Conservation (phyloP, 2,113 vertebrate genomes). For the Mesoclemmys tuberculata region DNA sequence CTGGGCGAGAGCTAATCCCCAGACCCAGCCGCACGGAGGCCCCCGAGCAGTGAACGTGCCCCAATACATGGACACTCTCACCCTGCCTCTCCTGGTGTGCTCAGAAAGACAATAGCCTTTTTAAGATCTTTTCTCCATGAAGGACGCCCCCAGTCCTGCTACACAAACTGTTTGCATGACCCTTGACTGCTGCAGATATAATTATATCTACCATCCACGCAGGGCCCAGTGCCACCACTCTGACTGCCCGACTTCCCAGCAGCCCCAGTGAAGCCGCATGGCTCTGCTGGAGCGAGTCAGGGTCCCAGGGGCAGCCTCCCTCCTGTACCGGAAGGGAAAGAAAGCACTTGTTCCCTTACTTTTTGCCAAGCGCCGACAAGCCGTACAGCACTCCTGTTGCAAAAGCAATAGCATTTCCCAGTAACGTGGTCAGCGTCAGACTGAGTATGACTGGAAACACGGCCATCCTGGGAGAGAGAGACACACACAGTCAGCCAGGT, state of each 20-base stretch:
- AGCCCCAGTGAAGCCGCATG: background rate
- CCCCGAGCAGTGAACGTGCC: too few species aligned
- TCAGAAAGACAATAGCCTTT: background rate
- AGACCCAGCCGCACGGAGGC: background rate
- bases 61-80: background rate
- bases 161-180: background rate
- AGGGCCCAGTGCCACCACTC: background rate
- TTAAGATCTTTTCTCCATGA: background rate
- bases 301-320: background rate
- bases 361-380: conserved; percentile 92
- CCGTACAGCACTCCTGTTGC: conserved; percentile 95
- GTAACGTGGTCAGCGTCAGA: conserved; percentile 90
- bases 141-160: background rate
- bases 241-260: background rate
- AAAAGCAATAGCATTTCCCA: conserved; percentile 94
- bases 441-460: conserved; percentile 87
- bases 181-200: background rate
- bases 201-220: background rate
- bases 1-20: background rate
- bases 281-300: background rate
- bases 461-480: conserved; percentile 86
- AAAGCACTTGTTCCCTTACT: conserved; percentile 77
- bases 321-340: background rate
- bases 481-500: background rate
- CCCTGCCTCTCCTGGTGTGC: background rate